phyloP scores from a whole-genome alignment of 2,888 invertebrate species.

The Cataglyphis albicans region DNA sequence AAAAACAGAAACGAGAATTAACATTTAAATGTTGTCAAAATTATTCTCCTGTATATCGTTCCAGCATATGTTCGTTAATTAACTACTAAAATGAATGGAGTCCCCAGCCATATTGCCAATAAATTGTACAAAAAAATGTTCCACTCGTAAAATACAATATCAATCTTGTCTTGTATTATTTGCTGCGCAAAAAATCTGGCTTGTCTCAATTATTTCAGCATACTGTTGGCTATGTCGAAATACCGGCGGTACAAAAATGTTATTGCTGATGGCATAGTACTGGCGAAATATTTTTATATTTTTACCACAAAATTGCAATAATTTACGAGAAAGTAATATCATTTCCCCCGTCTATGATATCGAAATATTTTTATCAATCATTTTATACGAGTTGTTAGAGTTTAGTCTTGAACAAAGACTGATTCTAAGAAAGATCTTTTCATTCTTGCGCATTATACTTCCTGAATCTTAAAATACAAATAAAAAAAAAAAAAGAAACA shows the following conservation, averaged over 20 bases:
- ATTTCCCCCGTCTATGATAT: background rate
- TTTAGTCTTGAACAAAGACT: background rate
- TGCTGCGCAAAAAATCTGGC: slow-evolving; percentile 58
- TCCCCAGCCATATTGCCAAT: background rate
- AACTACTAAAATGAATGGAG: slow-evolving; percentile 12
- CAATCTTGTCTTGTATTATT: slow-evolving; percentile 31
- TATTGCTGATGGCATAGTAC: slow-evolving; percentile 65
- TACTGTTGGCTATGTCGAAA: slow-evolving; percentile 64
- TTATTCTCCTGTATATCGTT: background rate
- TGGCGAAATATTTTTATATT: slow-evolving; percentile 56
- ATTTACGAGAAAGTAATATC: slow-evolving; percentile 64
- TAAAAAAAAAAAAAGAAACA: background rate
- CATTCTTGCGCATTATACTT: background rate
- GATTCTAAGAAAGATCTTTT: background rate
- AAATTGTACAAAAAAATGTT: slow-evolving; percentile 14
- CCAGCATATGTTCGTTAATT: background rate
- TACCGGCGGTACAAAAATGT: slow-evolving; percentile 72
- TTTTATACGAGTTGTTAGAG: background rate
- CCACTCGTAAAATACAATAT: background rate
- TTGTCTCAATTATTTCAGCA: slow-evolving; percentile 63
- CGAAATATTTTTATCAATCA: slow-evolving; percentile 16
- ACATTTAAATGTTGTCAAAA: background rate
- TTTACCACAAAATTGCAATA: slow-evolving; percentile 68
- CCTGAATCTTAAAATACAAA: background rate
- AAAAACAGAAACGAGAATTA: slow-evolving; percentile 1